These are phyloP conservation scores for Neosilurus hyrtlii DNA, from an alignment of 2,797 vertebrate genomes.

Conservation along the genomic window DNA sequence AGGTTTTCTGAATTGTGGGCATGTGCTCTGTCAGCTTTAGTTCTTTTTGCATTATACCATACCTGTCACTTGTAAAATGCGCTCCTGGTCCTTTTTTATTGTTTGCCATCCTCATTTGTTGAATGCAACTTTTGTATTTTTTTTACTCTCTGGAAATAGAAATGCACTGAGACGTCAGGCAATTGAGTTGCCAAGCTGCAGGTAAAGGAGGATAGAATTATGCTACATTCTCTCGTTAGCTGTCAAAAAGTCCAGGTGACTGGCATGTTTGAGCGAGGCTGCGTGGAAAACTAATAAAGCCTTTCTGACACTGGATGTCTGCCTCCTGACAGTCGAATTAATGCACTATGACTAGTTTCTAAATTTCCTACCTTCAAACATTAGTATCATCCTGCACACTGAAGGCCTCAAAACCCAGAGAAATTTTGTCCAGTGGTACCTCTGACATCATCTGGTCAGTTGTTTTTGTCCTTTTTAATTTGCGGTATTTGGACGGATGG, in stretches of 20 bases:
- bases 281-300: constrained; percentile 53
- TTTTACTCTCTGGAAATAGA: constrained; percentile 11
- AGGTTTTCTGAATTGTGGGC: neutral
- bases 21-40: neutral
- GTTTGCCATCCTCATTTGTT: neutral
- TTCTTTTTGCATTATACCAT: neutral
- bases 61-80: constrained; percentile 5
- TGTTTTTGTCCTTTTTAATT: neutral
- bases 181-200: constrained; percentile 35
- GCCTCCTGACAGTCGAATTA: constrained; percentile 53
- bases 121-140: neutral
- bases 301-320: constrained; percentile 48
- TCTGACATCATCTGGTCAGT: neutral
- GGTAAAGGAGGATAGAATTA: constrained; percentile 21
- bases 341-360: constrained; percentile 51
- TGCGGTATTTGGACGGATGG: neutral
- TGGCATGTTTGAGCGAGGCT: constrained; percentile 41
- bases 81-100: neutral
- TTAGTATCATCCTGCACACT: constrained; percentile 29
- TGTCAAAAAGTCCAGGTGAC: constrained; percentile 36
- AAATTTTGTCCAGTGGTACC: constrained; percentile 11
- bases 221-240: constrained; percentile 11
- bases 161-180: constrained; percentile 11
- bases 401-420: constrained; percentile 36
- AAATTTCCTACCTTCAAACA: constrained; percentile 34